A percentile compares a stretch with the other conserved stretches of the same genome.
These are phyloP conservation scores for Scaptomyza polygonia DNA, from an alignment of 2,888 invertebrate species.

Conservation along the genomic window DNA sequence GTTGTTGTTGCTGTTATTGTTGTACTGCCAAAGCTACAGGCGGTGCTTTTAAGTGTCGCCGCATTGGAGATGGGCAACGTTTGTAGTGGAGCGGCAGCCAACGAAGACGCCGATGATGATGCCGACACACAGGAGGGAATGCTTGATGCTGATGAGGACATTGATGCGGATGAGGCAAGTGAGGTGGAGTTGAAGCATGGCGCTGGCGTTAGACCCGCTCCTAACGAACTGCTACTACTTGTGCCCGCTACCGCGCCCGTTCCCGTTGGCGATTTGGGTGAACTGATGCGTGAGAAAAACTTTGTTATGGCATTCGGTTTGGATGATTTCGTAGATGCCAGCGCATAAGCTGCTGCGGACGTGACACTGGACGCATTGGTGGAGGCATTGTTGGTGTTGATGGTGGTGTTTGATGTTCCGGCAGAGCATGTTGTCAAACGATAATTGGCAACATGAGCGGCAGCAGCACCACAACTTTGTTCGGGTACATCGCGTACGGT, in stretches of 20 bases:
- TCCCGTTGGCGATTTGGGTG: slow-evolving; percentile 82
- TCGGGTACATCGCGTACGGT: slow-evolving; percentile 89
- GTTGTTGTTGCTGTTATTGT: slow-evolving; percentile 49
- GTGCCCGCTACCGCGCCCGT: slow-evolving; percentile 46
- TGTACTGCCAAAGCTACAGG: slow-evolving; percentile 75
- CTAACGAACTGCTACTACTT: slow-evolving; percentile 22
- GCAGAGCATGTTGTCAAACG: slow-evolving; percentile 44
- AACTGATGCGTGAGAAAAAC: slow-evolving; percentile 84
- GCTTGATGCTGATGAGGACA: slow-evolving; percentile 76
- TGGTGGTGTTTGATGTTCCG: slow-evolving; percentile 24
- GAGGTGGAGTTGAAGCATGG: slow-evolving; percentile 53
- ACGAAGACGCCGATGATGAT: slow-evolving; percentile 75
- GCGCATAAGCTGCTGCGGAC: slow-evolving; percentile 53
- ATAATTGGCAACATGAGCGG: slow-evolving; percentile 30
- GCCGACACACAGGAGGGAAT: slow-evolving; percentile 67
- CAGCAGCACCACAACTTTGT: slow-evolving; percentile 69
- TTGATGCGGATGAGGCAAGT: slow-evolving; percentile 55
- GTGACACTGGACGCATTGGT: slow-evolving; percentile 30
- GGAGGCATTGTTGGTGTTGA: slow-evolving; percentile 9
- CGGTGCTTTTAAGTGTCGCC: slow-evolving; percentile 81
- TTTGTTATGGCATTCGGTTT: slow-evolving; percentile 84
- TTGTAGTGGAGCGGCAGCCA: slow-evolving; percentile 72
- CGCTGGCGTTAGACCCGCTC: slow-evolving; percentile 18
- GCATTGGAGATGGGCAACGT: slow-evolving; percentile 82
- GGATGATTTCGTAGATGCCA: slow-evolving; percentile 75